Conservation (phyloP, 2,797 vertebrate species). For the Coregonus suidteri region DNA sequence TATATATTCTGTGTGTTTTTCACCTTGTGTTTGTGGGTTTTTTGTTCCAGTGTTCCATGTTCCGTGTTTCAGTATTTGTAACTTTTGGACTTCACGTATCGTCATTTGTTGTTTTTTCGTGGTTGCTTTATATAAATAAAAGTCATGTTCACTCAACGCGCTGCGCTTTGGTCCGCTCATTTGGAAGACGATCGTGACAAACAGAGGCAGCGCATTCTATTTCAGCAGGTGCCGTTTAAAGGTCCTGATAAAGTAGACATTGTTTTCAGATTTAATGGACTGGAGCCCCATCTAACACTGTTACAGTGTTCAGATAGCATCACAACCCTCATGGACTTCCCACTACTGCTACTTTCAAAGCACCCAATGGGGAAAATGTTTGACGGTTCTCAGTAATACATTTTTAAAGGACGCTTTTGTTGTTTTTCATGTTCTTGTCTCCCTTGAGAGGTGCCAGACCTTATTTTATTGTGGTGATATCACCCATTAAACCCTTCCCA, state of each 20-base stretch:
- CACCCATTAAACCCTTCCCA: constrained; percentile 25
- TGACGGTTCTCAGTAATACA: constrained; percentile 7
- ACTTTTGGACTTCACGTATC: too few relatives aligned
- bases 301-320: neutral
- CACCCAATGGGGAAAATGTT: neutral
- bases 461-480: constrained; percentile 18
- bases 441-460: constrained; percentile 21
- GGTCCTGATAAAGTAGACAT: constrained; percentile 7
- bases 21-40: too few relatives aligned
- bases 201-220: constrained; percentile 27
- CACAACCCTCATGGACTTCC: neutral
- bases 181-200: too few relatives aligned
- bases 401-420: constrained; percentile 25
- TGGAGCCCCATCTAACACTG: neutral
- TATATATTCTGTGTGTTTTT: too few relatives aligned
- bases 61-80: too few relatives aligned
- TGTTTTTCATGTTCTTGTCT: constrained; percentile 14
- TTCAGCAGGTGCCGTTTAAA: constrained; percentile 24
- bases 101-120: too few relatives aligned
- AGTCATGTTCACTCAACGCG: too few relatives aligned
- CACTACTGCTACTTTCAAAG: neutral
- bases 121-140: too few relatives aligned
- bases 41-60: too few relatives aligned
- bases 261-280: neutral
- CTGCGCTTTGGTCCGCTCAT: too few relatives aligned